A percentile compares a stretch with the other conserved stretches of the same genome.
Conservation (phyloP, 2,797 vertebrate genomes). For the Nyctalus aviator region DNA sequence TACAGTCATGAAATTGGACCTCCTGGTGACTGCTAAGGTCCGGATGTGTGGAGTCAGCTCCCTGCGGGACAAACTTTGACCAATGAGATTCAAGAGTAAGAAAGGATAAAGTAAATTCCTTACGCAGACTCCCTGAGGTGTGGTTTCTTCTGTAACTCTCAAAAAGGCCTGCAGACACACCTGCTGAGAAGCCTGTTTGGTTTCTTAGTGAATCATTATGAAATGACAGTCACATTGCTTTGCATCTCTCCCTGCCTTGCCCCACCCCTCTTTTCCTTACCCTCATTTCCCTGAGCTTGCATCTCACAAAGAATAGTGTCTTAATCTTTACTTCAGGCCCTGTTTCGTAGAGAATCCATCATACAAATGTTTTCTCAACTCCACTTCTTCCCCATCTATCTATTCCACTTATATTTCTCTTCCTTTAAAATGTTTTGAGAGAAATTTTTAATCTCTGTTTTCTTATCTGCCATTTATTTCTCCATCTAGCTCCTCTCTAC, state of each 20-base stretch:
- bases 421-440: slow-evolving; percentile 58
- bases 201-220: not conserved
- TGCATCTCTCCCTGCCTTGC: not conserved
- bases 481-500: slow-evolving; percentile 28
- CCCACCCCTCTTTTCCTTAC: not conserved
- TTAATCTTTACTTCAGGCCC: not conserved
- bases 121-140: not conserved
- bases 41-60: not conserved
- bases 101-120: not conserved
- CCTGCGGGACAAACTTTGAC: not conserved
- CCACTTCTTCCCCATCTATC: not conserved
- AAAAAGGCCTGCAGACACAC: not conserved
- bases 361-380: not conserved
- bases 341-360: slow-evolving; percentile 6
- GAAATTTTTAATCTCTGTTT: slow-evolving; percentile 43
- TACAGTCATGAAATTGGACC: not conserved
- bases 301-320: slow-evolving; percentile 10
- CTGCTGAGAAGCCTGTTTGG: not conserved
- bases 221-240: not conserved
- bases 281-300: not conserved
- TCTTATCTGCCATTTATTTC: slow-evolving; percentile 62
- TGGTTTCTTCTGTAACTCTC: not conserved
- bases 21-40: not conserved
- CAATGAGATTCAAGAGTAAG: not conserved
- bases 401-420: not conserved